Conservation (phyloP, 2,113 vertebrate genomes). For the Rana temporaria region DNA sequence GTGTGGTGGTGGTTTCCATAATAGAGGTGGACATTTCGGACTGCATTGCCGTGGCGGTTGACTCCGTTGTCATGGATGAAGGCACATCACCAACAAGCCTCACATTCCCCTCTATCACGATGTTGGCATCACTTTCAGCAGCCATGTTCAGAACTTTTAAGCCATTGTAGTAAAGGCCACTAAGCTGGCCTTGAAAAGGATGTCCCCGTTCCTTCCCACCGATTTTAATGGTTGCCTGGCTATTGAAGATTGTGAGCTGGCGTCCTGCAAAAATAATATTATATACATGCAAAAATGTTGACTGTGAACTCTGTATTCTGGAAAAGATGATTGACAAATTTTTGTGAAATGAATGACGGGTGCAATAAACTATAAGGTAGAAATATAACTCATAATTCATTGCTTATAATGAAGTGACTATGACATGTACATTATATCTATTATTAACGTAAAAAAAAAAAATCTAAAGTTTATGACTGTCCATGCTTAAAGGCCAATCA, state of each 20-base stretch:
- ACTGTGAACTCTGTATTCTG: constrained; percentile 80
- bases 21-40: constrained; percentile 96
- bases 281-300: constrained; percentile 92
- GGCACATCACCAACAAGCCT: constrained; percentile 96
- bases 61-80: constrained; percentile 97
- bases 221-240: constrained; percentile 99
- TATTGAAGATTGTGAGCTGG: constrained; percentile 99
- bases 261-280: constrained; percentile 95
- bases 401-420: constrained; percentile 90
- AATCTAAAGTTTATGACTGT: constrained; percentile 64
- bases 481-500: constrained; percentile 92
- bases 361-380: constrained; percentile 96
- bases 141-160: constrained; percentile 99
- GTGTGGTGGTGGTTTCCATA: constrained; percentile 96
- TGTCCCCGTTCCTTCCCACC: constrained; percentile 93
- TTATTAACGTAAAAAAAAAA: constrained; percentile 57
- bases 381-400: constrained; percentile 90
- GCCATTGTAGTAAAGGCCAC: constrained; percentile 99
- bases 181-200: constrained; percentile 98
- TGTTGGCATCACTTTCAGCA: constrained; percentile 94
- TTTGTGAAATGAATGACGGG: constrained; percentile 91
- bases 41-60: constrained; percentile 94
- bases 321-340: constrained; percentile 82
- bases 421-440: constrained; percentile 73
- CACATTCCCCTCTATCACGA: constrained; percentile 94